Conservation (phyloP, 2,113 vertebrate genomes). For the Hippocampus barbouri region DNA sequence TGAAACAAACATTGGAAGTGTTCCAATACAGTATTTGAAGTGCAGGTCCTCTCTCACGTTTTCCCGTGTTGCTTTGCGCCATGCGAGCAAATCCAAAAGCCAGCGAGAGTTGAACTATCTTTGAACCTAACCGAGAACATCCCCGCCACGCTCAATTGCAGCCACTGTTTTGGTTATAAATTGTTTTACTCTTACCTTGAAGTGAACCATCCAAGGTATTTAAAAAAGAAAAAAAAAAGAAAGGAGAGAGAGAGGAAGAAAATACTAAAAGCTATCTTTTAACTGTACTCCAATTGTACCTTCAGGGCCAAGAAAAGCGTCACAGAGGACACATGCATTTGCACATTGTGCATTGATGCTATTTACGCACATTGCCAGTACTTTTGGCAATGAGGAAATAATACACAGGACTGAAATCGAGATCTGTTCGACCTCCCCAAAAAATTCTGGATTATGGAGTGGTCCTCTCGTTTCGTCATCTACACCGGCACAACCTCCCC, state of each 20-base stretch:
- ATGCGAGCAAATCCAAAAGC: constrained; percentile 15
- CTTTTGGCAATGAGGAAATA: constrained; percentile 37
- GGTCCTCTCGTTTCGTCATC: too few relatives aligned
- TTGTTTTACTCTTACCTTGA: constrained; percentile 24
- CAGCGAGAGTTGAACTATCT: constrained; percentile 37
- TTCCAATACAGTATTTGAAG: not conserved
- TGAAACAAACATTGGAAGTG: not conserved
- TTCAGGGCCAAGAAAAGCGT: constrained; percentile 10
- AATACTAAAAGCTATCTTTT: constrained; percentile 1
- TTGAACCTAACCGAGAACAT: constrained; percentile 46
- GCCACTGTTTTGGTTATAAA: constrained; percentile 29
- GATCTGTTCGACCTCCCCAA: not conserved
- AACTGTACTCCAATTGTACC: constrained; percentile 26
- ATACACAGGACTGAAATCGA: not conserved
- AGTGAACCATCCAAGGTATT: constrained; percentile 23
- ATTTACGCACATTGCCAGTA: constrained; percentile 45
- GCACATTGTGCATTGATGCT: constrained; percentile 36
- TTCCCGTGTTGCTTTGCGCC: constrained; percentile 6
- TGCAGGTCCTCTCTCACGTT: not conserved
- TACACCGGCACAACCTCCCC: too few relatives aligned
- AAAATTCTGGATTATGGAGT: too few relatives aligned
- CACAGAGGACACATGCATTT: constrained; percentile 15
- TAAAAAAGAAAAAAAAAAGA: constrained; percentile 10
- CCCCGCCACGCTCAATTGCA: constrained; percentile 35
- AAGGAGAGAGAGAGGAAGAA: not conserved